These are phyloP conservation scores for Lycaon pictus DNA, from an alignment of 2,113 vertebrate genomes.

Conservation along the genomic window DNA sequence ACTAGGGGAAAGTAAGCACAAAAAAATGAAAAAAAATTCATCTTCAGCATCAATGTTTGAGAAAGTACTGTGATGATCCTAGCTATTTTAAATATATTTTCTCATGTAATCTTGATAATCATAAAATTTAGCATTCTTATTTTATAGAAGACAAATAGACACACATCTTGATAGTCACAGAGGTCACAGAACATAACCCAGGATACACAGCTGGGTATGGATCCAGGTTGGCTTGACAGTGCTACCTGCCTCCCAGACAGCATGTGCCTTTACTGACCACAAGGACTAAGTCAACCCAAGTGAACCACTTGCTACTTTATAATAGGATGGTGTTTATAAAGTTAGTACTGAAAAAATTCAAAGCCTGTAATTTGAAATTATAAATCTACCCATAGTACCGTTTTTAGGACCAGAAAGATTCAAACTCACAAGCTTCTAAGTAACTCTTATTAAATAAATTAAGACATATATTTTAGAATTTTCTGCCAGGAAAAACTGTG, in stretches of 20 bases:
- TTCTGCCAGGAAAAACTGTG: slow-evolving; percentile 51
- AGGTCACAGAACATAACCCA: background rate
- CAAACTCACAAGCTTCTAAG: slow-evolving; percentile 24
- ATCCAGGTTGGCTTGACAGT: background rate
- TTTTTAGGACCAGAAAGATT: background rate
- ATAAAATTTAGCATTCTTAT: background rate
- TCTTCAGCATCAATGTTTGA: background rate
- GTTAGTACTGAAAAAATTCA: background rate
- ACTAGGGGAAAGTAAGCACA: background rate
- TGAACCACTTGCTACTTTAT: background rate
- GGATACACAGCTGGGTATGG: background rate
- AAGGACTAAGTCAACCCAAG: background rate
- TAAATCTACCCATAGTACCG: background rate
- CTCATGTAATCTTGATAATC: background rate
- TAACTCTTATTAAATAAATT: slow-evolving; percentile 48
- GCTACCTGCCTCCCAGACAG: rapidly evolving
- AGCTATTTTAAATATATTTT: background rate
- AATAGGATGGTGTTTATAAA: background rate
- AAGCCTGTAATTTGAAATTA: background rate
- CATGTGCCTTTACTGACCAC: background rate
- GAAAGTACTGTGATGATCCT: background rate
- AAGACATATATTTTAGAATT: slow-evolving; percentile 44
- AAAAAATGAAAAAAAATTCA: background rate
- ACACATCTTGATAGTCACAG: background rate
- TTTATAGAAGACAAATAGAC: background rate